Conservation (phyloP, 2,888 invertebrate species). For the Leucania comma region DNA sequence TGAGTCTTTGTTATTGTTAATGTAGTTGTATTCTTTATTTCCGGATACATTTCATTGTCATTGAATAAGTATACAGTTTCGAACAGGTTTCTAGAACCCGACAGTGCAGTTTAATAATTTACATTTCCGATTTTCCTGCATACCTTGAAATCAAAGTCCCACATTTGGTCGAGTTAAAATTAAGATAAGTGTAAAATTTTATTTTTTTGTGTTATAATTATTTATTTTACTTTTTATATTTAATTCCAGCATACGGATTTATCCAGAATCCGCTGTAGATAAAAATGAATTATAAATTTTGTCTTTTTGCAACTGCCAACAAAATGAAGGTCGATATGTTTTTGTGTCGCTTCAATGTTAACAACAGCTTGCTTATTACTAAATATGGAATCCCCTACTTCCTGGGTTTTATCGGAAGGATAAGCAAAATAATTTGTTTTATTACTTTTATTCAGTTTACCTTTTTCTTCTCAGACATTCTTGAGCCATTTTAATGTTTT, state of each 20-base stretch:
- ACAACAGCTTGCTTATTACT: slow-evolving; percentile 4
- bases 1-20: slow-evolving; percentile 3
- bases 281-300: not conserved
- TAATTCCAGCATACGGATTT: not conserved
- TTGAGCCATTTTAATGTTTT: slow-evolving; percentile 2
- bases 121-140: not conserved
- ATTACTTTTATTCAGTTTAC: not conserved
- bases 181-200: not conserved
- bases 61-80: not conserved
- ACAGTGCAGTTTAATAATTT: not conserved
- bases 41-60: not conserved
- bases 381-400: slow-evolving; percentile 36
- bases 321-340: slow-evolving; percentile 39
- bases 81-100: not conserved
- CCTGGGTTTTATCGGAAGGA: slow-evolving; percentile 23
- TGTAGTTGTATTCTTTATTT: slow-evolving; percentile 7
- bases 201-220: not conserved
- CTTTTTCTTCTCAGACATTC: slow-evolving; percentile 7
- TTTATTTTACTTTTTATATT: not conserved
- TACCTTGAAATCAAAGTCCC: not conserved
- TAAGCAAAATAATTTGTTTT: slow-evolving; percentile 7
- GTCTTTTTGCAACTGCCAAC: slow-evolving; percentile 5
- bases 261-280: not conserved
- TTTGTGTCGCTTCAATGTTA: slow-evolving; percentile 48
- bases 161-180: not conserved